phyloP scores from a whole-genome alignment of 2,797 vertebrate species.

The Hoplostethus mediterraneus region DNA sequence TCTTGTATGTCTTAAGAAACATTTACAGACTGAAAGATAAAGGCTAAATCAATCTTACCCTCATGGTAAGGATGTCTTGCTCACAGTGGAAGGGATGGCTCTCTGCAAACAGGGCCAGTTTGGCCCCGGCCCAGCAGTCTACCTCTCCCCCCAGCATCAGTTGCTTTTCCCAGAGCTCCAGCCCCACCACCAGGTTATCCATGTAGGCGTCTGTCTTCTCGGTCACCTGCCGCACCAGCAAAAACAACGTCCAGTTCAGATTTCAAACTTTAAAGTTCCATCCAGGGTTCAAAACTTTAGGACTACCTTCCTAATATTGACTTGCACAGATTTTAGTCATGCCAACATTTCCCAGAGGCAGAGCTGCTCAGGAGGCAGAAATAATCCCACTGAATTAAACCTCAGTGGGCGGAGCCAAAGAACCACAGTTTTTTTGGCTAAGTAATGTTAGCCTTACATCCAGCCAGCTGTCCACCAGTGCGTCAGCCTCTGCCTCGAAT shows the following conservation, averaged over 20 bases:
- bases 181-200: constrained; percentile 90
- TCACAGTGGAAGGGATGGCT: constrained; percentile 82
- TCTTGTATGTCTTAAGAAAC: not conserved
- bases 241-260: not conserved
- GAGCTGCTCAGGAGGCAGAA: not conserved
- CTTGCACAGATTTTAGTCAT: no score
- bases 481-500: constrained; percentile 91
- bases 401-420: no score
- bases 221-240: constrained; percentile 83
- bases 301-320: no score
- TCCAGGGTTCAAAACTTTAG: not conserved
- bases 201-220: constrained; percentile 91
- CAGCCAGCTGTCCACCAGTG: constrained; percentile 94
- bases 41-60: constrained; percentile 74
- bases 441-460: constrained; percentile 85
- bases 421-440: no score
- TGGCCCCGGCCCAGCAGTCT: constrained; percentile 85
- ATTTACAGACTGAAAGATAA: not conserved
- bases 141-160: constrained; percentile 85
- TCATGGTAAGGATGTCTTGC: constrained; percentile 83
- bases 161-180: constrained; percentile 95
- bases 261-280: no score
- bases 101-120: constrained; percentile 82
- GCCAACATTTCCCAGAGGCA: constrained; percentile 7
- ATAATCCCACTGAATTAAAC: not conserved